Evolutionary conservation across 2,113 vertebrate species (phyloP).

Genomic region (Oxyura jamaicensis): DNA sequence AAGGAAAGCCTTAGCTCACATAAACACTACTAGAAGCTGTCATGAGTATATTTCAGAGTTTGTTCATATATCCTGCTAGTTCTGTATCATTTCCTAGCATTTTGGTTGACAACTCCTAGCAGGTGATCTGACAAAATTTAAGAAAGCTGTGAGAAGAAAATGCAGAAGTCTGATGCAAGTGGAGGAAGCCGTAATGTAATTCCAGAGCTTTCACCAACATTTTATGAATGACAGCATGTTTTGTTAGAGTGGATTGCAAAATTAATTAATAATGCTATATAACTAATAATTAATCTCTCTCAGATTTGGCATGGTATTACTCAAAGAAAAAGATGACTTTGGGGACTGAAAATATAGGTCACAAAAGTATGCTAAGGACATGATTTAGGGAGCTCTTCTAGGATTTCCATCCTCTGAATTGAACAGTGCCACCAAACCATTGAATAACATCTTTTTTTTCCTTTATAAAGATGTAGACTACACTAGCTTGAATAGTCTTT

Average conservation of each 20-base stretch:
- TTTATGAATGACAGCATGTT: not conserved
- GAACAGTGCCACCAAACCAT: not conserved
- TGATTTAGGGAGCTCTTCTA: not conserved
- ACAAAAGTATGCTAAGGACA: not conserved
- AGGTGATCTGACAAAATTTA: not conserved
- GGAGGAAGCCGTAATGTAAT: not conserved
- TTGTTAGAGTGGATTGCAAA: not conserved
- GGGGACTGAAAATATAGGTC: not conserved
- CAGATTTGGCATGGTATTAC: not conserved
- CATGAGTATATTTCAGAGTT: not conserved
- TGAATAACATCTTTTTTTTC: not conserved
- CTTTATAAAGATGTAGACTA: not conserved
- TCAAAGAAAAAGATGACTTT: not conserved
- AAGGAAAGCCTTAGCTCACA: not conserved
- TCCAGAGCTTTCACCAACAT: not conserved
- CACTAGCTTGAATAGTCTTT: not conserved
- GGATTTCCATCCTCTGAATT: not conserved
- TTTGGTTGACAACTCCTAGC: not conserved
- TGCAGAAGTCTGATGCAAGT: not conserved
- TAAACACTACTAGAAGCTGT: not conserved
- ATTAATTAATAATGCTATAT: slow-evolving; percentile 9
- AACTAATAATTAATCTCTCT: slow-evolving; percentile 28
- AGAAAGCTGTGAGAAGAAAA: not conserved
- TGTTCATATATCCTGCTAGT: not conserved
- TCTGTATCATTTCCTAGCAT: not conserved